Evolutionary conservation across 2,888 invertebrate species (phyloP), one percentile per base, ranked within the genome.

Genomic region (Drosophila paucipuncta): DNA sequence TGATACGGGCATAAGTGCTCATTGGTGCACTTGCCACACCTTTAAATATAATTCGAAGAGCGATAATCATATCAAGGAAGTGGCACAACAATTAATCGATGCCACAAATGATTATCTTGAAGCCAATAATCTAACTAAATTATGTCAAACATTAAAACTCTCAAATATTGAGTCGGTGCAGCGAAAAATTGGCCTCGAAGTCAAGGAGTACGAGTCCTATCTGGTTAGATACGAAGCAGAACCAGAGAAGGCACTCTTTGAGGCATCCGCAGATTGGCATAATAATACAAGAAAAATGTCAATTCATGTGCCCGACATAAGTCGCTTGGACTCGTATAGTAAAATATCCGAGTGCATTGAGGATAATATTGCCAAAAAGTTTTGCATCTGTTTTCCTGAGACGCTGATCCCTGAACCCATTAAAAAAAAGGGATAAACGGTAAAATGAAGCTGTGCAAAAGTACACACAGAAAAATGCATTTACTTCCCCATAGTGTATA

Each of bases 21-120:
- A 96, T 88, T 97, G 97, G 97, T 97, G 97, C 89, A 95, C 96
- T 69, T 97, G 97, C 50, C 41, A 60, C 18, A 47, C 41, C 0
- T 53, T 64, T 1, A 10, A 55, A 2, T 37, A 52, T 9, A 53
- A 28, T n/a, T 59, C 68, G 4, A 31, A 16, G 1, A 65, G 9
- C 22, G 63, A 72, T 30, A 22, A 33, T 10, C 43, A 47, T 2
- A 43, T 65, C 0, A 72, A 33, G 49, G 61, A 68, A 10, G 37
- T 64, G 11, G 63, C 73, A 9, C 30, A 73, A 7, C 84, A 89
- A 33, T 35, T 86, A 6, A 66, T 92, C 2, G 31, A 70, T 10
- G 75, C 89, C 66, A 90, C 90, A 39, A 92, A 92, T 69, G 25
- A 33, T 1, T 92, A 83, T 41, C 58, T 88, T 28, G 31, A 50